phyloP scores from a whole-genome alignment of 92 coral and sea anemone species.

The Muricea muricata region DNA sequence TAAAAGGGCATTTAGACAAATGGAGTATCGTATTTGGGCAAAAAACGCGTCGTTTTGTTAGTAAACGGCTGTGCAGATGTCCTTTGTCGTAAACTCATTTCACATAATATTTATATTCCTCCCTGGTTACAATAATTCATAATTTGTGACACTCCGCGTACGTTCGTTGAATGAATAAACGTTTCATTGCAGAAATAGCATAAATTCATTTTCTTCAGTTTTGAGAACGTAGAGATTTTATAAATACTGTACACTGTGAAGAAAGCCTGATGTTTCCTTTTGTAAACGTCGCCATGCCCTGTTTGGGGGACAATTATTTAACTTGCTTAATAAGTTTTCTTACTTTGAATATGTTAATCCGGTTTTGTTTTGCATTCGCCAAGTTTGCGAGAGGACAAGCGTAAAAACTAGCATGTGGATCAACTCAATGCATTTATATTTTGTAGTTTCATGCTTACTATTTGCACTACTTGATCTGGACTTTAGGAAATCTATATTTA shows the following conservation, averaged over 20 bases:
- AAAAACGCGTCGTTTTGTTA: neutral
- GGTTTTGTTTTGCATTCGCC: neutral
- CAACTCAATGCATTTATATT: conserved; percentile 1
- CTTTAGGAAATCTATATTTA: neutral
- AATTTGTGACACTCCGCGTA: neutral
- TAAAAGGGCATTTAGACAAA: neutral
- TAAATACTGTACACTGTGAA: neutral
- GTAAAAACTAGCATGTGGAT: neutral
- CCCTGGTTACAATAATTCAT: conserved; percentile 34
- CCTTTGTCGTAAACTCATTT: conserved; percentile 3
- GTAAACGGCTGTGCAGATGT: conserved; percentile 54
- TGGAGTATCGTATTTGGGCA: neutral
- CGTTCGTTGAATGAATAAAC: neutral
- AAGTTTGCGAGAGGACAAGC: neutral
- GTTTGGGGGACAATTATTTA: conserved; percentile 9
- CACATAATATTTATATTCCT: conserved; percentile 30
- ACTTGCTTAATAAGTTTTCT: neutral
- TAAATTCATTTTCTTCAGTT: neutral
- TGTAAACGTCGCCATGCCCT: neutral
- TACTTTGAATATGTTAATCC: neutral
- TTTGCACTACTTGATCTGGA: conserved; percentile 12
- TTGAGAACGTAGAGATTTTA: neutral
- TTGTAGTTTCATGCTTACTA: conserved; percentile 2
- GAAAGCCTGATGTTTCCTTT: neutral
- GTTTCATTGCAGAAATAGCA: neutral